Evolutionary conservation across 1,140 invertebrate genomes (phyloP).

Genomic region (Nebria ingens): DNA sequence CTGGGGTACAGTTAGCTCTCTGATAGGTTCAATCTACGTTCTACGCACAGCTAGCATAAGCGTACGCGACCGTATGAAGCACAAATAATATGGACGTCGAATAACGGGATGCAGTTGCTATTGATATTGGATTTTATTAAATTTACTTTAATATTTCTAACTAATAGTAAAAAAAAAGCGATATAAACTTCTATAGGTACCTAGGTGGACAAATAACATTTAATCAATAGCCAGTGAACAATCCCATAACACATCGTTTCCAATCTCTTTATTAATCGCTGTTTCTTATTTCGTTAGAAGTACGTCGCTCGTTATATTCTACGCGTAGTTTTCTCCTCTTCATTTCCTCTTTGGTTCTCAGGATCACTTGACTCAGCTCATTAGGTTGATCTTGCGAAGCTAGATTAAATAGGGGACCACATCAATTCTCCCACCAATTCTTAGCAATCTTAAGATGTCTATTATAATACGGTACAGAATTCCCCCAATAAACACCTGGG

Average conservation of each 20-base stretch:
- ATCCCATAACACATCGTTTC: neutral
- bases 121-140: neutral
- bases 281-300: neutral
- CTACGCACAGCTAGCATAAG: neutral
- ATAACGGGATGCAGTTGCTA: neutral
- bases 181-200: too few relatives aligned
- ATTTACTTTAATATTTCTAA: neutral
- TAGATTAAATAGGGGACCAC: neutral
- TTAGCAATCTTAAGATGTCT: too few relatives aligned
- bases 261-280: neutral
- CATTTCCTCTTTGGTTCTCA: neutral
- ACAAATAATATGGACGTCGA: neutral
- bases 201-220: too few relatives aligned
- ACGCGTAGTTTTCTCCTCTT: neutral
- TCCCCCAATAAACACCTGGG: neutral
- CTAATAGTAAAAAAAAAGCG: neutral
- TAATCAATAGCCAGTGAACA: too few relatives aligned
- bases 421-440: neutral
- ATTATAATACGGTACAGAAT: neutral
- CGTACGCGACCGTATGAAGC: neutral
- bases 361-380: neutral
- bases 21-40: neutral
- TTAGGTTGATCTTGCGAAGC: neutral
- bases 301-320: neutral
- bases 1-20: neutral